Base-by-base conservation (phyloP, 2,797 vertebrate genomes). In the Falco columbarius region DNA sequence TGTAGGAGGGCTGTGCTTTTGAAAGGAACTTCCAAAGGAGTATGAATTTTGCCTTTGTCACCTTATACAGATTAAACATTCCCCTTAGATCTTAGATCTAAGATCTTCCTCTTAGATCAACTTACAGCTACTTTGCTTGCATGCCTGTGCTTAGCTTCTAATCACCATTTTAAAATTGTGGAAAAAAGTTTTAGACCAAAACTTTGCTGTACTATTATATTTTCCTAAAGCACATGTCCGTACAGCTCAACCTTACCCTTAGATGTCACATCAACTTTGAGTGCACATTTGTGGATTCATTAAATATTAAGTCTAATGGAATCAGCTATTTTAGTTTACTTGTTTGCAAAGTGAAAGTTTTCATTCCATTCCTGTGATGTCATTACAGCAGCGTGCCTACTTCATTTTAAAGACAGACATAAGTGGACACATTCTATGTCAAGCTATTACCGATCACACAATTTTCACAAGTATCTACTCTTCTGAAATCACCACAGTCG, bases 391-490 rank as follows among this genome's bases (percentile, higher is more conserved):
- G 40, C 6, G 30, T 67, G 26, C 62, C 24, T 20, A 34, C 26
- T 10, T 51, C 42, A 42, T 29, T 49, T 62, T 52, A 62, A 38
- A 55, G 12, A 47, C n/a, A 62, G n/a, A 62, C 55, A 72, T 20
- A 24, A 5, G 4, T 1, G 8, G 55, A 36, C 30, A 40, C 5
- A 3, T 12, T 47, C 2, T 3, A 10, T 7, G 14, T 58, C 61
- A 59, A 61, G 77, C 29, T 68, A 32, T 5, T 61, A 22, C 68
- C 36, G 36, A 68, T 71, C n/a, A 77, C 59, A 55, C 3, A 2
- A 22, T n/a, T 89, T 85, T 18, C 44, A 54, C n/a, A 49, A 77
- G 21, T 23, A 38, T 9, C 34, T 66, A 26, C 61, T 65, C 40
- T 54, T 66, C 62, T 56, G 80, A 86, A 71, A 55, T n/a, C 63